Evolutionary conservation across 1,140 invertebrate species (phyloP), one percentile per base, ranked within the genome.

Genomic region (Parasteatoda tepidariorum): DNA sequence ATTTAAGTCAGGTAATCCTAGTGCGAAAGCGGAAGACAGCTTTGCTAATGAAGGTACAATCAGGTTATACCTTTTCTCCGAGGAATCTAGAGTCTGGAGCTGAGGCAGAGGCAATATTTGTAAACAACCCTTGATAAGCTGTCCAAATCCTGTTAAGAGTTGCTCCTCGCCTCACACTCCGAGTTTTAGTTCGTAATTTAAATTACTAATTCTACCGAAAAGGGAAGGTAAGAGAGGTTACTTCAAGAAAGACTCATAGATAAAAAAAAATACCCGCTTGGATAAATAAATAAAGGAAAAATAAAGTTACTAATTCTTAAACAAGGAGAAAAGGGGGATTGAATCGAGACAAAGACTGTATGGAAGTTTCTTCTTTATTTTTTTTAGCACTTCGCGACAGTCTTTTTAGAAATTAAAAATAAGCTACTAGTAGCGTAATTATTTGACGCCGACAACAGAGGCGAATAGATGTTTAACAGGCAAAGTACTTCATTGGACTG

Each of bases 81-180:
- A 41, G 78, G 78, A 64, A 30, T 64, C n/a, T 18, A 3, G 34
- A 9, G n/a, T n/a, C n/a, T n/a, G n/a, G n/a, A n/a, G n/a, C n/a
- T 1, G 18, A 61, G 66, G 41, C 48, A 55, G 59, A 28, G 81
- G 68, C 68, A 83, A 83, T 83, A 83, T 83, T 83, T 83, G 81
- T 83, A 83, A 83, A 83, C 81, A 83, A 83, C 68, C 70, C 68
- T 66, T 83, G 81, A 83, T 83, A 83, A 83, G 81, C 81, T 83
- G 81, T 83, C 70, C 81, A 83, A 83, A 83, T 73, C 81, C 81
- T 83, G 68, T 83, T 83, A 83, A 74, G 67, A 66, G n/a, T 28
- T 30, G 68, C 68, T 64, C 70, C 59, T 83, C 81, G 38, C 28
- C 67, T 57, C 61, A 54, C 54, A 59, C 38, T 64, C 68, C 70